Base-by-base conservation (phyloP, 2,888 invertebrate species). In the Leucophora obtusa region DNA sequence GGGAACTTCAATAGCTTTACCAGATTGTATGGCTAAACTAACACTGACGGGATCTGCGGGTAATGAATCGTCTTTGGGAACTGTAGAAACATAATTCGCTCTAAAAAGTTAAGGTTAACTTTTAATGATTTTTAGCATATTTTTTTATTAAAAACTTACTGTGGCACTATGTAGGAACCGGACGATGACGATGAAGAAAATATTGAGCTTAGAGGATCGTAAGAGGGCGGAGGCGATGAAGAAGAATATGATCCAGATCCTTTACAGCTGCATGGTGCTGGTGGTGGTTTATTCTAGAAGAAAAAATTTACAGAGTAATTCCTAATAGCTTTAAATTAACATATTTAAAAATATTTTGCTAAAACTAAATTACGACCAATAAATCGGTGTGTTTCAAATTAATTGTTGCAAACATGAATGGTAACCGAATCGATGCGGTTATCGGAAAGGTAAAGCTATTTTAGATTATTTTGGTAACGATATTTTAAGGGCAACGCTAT, bases 21-120 rank as follows among this genome's bases (percentile, higher is more conserved):
- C 89, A 11, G 90, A 87, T 77, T 90, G 90, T 56, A 89, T 87
- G 1, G 92, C 91, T 17, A 92, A 82, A 6, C 90, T 87, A 15
- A 92, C 85, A 51, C 92, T 92, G 0, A 92, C 91, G 8, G 92
- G 90, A 87, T 92, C 92, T 0, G 92, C 92, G 7, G 92, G 90
- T 9, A 85, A 54, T 2, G 85, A 85, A 33, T 86, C 78, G 18
- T 86, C 79, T 21, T 59, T 66, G 9, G 74, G 47, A 11, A 21
- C n/a, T 50, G 59, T 7, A 10, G 70, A 35, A 28, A 70, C 50
- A 18, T 70, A 70, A 33, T 18, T 60, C 10, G 38, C 21, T 47
- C 65, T 74, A 69, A 43, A 17, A 38, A 63, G 43, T 35, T 24
- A 6, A 2, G 11, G 33, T 33, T 8, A 47, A 56, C 8, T 18